A percentile compares a stretch with the other conserved stretches of the same genome.
Conservation (phyloP, 2,113 vertebrate genomes). For the Trematomus loennbergii region DNA sequence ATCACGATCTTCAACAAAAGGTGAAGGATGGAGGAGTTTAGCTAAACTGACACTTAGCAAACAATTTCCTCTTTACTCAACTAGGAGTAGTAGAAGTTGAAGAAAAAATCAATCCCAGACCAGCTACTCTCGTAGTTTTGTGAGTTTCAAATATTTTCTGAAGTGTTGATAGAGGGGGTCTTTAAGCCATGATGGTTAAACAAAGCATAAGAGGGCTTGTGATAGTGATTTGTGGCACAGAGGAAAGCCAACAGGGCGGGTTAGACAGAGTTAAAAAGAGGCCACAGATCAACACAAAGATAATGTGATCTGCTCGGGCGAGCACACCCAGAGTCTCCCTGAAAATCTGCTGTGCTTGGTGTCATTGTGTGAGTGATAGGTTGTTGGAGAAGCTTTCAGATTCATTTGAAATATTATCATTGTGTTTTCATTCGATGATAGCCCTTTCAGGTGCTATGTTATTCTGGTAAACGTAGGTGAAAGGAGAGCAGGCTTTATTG, state of each 20-base stretch:
- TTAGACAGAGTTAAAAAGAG: conserved; percentile 60
- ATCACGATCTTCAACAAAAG: too few relatives aligned
- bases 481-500: conserved; percentile 59
- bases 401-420: conserved; percentile 72
- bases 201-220: conserved; percentile 17
- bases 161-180: background rate
- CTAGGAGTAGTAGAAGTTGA: background rate
- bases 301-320: conserved; percentile 64
- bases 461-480: conserved; percentile 69
- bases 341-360: conserved; percentile 50
- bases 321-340: conserved; percentile 53
- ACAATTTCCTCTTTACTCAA: conserved; percentile 26
- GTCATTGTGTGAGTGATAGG: conserved; percentile 67
- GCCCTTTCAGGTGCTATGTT: conserved; percentile 67
- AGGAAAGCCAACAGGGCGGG: conserved; percentile 48
- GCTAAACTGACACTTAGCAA: background rate
- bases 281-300: conserved; percentile 62
- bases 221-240: conserved; percentile 22
- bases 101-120: conserved; percentile 21
- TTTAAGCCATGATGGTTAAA: conserved; percentile 23
- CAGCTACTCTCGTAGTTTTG: background rate
- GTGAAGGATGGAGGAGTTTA: too few relatives aligned
- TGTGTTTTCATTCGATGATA: conserved; percentile 70
- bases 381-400: conserved; percentile 60
- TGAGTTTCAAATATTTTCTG: conserved; percentile 30